Percentiles rank a stretch among this genome's conserved stretches.
Evolutionary conservation across 2,888 invertebrate species (phyloP).

Genomic region (Athalia circularis): DNA sequence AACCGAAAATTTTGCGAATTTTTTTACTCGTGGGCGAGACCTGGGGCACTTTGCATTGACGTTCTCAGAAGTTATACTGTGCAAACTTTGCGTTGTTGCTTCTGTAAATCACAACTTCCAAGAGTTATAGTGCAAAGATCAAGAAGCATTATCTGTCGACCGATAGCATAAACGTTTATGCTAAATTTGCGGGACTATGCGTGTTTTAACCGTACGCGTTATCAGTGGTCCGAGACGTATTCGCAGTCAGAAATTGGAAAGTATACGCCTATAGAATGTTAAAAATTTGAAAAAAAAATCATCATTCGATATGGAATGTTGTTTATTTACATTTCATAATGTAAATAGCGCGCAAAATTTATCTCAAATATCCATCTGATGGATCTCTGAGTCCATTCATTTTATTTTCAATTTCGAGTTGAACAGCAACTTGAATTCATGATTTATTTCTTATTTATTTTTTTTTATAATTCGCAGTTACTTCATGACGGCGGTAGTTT

Average conservation of each 20-base stretch:
- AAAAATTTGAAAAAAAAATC: neutral
- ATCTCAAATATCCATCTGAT: no score
- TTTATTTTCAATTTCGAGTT: no score
- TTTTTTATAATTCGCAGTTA: no score
- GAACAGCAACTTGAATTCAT: no score
- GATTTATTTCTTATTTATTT: no score
- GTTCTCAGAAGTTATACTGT: slow-evolving; percentile 31
- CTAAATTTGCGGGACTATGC: slow-evolving; percentile 18
- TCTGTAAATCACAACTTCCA: slow-evolving; percentile 42
- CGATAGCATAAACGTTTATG: slow-evolving; percentile 44
- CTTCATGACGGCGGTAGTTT: no score
- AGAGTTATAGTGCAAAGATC: slow-evolving; percentile 53
- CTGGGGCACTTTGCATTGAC: slow-evolving; percentile 19
- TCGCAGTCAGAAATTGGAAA: slow-evolving; percentile 13
- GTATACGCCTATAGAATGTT: neutral
- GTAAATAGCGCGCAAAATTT: no score
- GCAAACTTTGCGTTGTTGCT: neutral
- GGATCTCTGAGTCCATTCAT: no score
- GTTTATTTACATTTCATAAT: slow-evolving; percentile 1
- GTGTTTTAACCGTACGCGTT: slow-evolving; percentile 1
- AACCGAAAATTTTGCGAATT: neutral
- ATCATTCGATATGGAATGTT: neutral
- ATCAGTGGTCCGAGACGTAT: slow-evolving; percentile 18
- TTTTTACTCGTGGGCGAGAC: neutral
- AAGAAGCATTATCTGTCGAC: slow-evolving; percentile 51